Evolutionary conservation across 2,113 vertebrate species (phyloP), one percentile per base, ranked within the genome.

Genomic region (Scomber colias): DNA sequence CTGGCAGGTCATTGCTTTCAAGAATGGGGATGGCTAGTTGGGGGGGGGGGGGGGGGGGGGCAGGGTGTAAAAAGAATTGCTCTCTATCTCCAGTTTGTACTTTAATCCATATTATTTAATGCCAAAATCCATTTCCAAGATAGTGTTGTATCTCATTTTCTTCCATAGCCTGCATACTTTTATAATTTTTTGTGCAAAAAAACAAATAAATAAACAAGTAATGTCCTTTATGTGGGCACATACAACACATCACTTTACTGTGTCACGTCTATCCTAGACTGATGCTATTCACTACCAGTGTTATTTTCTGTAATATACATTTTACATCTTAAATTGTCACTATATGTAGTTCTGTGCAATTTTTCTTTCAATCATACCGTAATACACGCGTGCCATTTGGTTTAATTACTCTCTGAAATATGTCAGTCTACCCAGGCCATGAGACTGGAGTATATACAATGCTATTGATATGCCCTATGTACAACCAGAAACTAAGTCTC

Each of bases 191-290:
- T 82, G 68, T 85, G 82, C 55, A 67, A 60, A 86, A 78, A 81
- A 76, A 83, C n/a, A 81, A 79, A 62, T 64, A 75, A 86, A 86
- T 66, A 45, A 77, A 83, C 19, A 77, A 69, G 44, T 75, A 81
- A 78, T 59, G 46, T 82, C 75, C 77, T 82, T 85, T 77, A 83
- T 83, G 81, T 87, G 72, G 81, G 64, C 63, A 76, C 65, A 88
- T 83, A 83, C 73, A 91, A 88, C 79, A 91, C 84, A 90, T 90
- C 70, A 89, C 77, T 82, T 89, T 71, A 86, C 82, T 84, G 83
- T 90, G 82, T 85, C 71, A 91, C 77, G 79, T 90, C 89, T 92
- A 92, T 67, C 70, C 78, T 89, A 94, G 24, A 85, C 81, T 77
- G 76, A 87, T 78, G 77, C 79, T 83, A 88, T 82, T 85, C 79